Conservation (phyloP, 1,140 invertebrate genomes). For the Heliconius nattereri region DNA sequence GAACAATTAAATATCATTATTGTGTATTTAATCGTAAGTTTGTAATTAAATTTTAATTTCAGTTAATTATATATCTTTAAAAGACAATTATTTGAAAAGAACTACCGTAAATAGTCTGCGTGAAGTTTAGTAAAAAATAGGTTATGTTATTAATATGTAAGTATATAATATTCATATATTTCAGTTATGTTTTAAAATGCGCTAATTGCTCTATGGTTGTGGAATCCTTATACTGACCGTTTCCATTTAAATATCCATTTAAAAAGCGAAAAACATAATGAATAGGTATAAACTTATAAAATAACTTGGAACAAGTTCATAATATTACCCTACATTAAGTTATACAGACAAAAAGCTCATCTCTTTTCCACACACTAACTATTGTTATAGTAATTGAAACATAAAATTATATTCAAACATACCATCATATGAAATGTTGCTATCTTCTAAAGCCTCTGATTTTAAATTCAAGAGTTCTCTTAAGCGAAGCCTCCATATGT, state of each 20-base stretch:
- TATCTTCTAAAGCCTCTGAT: slow-evolving; percentile 10
- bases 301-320: too few relatives aligned
- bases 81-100: background rate
- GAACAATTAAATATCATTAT: background rate
- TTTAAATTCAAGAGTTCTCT: slow-evolving; percentile 10
- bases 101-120: background rate
- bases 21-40: background rate
- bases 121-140: background rate
- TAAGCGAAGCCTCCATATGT: slow-evolving; percentile 13
- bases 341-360: too few relatives aligned
- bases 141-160: background rate
- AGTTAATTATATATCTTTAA: background rate
- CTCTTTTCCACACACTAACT: background rate
- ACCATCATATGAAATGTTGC: background rate
- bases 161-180: too few relatives aligned
- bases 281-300: too few relatives aligned
- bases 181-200: too few relatives aligned
- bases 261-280: too few relatives aligned
- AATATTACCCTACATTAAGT: too few relatives aligned
- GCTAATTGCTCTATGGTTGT: too few relatives aligned
- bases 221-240: too few relatives aligned
- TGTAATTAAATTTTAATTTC: background rate
- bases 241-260: too few relatives aligned
- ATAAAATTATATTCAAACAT: slow-evolving; percentile 7
- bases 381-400: background rate